Evolutionary conservation across 2,797 vertebrate species (phyloP).

Genomic region (Falco peregrinus): DNA sequence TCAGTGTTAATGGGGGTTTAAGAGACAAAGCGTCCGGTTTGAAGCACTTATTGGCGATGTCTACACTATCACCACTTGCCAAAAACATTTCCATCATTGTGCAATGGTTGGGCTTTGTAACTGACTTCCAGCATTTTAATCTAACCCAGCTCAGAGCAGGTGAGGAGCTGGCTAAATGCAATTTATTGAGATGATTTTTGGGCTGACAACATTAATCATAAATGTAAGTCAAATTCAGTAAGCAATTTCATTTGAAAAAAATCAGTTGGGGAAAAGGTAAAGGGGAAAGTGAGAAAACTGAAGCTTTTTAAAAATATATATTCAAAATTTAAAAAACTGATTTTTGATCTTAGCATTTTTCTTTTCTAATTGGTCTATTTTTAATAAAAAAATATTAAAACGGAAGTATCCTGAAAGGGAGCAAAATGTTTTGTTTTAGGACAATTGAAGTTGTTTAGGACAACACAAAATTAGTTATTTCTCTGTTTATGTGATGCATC

Average conservation of each 20-base stretch:
- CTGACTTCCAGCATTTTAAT: constrained; percentile 49
- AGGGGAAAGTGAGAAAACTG: background rate
- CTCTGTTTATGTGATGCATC: background rate
- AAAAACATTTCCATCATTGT: constrained; percentile 71
- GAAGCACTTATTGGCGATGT: constrained; percentile 72
- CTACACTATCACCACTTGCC: constrained; percentile 67
- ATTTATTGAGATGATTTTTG: background rate
- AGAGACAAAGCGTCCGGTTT: constrained; percentile 66
- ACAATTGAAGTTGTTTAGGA: background rate
- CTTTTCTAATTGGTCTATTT: background rate
- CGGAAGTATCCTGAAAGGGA: background rate
- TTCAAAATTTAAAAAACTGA: rapidly evolving
- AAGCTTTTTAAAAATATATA: background rate
- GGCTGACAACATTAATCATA: background rate
- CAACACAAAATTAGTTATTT: constrained; percentile 1
- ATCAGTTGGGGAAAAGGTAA: background rate
- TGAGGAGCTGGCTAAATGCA: constrained; percentile 23
- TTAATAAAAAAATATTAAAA: background rate
- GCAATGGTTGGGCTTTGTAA: constrained; percentile 41
- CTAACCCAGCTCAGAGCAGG: constrained; percentile 36
- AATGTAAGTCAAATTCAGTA: background rate
- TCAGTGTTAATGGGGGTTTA: constrained; percentile 68
- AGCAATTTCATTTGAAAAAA: background rate
- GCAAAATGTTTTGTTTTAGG: background rate
- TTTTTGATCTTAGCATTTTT: background rate